Base-by-base conservation (phyloP, 2,888 invertebrate genomes). In the Ichneumoninae sp. region DNA sequence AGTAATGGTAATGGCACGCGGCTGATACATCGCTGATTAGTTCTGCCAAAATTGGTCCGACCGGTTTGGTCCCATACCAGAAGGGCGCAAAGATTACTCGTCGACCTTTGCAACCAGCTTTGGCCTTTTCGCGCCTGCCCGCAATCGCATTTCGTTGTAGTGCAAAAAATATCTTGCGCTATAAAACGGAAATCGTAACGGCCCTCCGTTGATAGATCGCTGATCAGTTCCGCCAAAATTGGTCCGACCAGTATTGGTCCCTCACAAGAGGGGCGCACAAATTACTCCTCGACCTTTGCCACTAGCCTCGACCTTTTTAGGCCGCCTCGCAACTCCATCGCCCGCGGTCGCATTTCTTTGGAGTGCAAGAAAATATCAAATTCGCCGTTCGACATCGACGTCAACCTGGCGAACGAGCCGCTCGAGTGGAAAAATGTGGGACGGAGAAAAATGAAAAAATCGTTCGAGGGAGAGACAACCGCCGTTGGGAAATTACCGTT, bases 401-500 rank as follows among this genome's bases (percentile, higher is more conserved):
- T 54, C 30, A n/a, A 72, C 13, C 4, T 33, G 6, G 1, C 33
- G 36, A 4, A 36, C n/a, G 7, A 8, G 22, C n/a, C 22, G 50
- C 66, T 66, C 26, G 19, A 66, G 33, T 16, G 66, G 22, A 47
- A 10, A 13, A 40, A 44, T 19, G 16, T 19, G 40, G 7, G 77
- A 50, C 33, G 69, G 22, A 7, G 19, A 26, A 19, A 16, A 33
- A 50, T 54, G n/a, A 68, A 50, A 81, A 69, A 3, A 68, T 74
- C 70, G 80, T 66, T 54, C 3, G 50, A 75, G 69, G 79, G 76
- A 54, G 70, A 70, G 74, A 74, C 65, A 76, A 70, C 80, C 81
- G 84, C 88, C 87, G 86, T 88, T 76, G 89, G 87, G 87, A 88
- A 90, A 90, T 88, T 87, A 87, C 72, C 86, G 85, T 80, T 84